Conservation (phyloP, 2,797 vertebrate genomes). For the Sebastes baramenuke region DNA sequence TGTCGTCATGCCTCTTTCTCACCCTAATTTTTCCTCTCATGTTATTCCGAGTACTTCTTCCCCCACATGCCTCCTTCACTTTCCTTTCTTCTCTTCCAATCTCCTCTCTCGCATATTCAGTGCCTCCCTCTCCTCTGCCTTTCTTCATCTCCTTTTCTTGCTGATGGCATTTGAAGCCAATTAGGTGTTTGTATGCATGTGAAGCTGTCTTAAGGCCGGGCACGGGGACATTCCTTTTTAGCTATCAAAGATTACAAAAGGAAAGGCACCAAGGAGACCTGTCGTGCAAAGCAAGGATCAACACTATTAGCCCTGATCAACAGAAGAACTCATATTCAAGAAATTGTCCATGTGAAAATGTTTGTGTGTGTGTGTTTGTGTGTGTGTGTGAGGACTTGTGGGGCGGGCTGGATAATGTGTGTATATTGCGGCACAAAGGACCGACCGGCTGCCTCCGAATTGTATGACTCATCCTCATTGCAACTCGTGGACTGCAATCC, state of each 20-base stretch:
- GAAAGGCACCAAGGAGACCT: constrained; percentile 28
- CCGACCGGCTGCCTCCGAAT: constrained; percentile 61
- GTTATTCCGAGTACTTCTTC: constrained; percentile 16
- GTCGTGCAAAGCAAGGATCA: constrained; percentile 49
- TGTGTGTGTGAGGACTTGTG: constrained; percentile 17
- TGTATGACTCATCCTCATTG: constrained; percentile 76
- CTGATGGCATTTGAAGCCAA: constrained; percentile 69
- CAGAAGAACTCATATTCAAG: constrained; percentile 28
- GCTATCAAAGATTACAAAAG: constrained; percentile 35
- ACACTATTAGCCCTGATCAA: constrained; percentile 47
- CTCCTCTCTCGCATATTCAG: neutral
- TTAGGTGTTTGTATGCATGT: constrained; percentile 53
- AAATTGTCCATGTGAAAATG: constrained; percentile 24
- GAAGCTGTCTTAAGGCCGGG: constrained; percentile 26
- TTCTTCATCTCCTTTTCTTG: constrained; percentile 3
- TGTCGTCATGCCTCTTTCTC: constrained; percentile 1
- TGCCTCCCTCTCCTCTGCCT: neutral
- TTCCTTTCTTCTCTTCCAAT: neutral
- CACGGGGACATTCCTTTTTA: constrained; percentile 35
- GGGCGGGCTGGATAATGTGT: constrained; percentile 52
- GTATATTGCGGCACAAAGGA: constrained; percentile 66
- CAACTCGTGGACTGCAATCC: constrained; percentile 56
- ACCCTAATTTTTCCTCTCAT: constrained; percentile 31
- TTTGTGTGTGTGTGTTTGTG: constrained; percentile 1
- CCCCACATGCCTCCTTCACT: neutral